phyloP scores from a whole-genome alignment of 2,113 vertebrate genomes.

The Cephalopterus ornatus region DNA sequence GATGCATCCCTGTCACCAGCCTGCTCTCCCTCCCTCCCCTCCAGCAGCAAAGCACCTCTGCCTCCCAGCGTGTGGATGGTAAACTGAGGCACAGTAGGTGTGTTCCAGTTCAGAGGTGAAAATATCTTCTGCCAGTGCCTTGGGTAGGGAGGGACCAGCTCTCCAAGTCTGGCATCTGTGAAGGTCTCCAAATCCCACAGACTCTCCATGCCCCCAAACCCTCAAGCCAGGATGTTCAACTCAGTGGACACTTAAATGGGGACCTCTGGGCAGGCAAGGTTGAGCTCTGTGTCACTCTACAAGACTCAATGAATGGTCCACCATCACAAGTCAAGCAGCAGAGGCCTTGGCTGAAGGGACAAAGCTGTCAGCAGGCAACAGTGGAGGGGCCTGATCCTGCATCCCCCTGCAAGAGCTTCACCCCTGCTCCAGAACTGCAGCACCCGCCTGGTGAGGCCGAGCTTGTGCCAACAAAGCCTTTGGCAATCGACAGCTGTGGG shows the following conservation, averaged over 20 bases:
- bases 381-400: background rate
- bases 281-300: background rate
- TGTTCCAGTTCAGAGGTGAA: background rate
- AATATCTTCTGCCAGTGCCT: background rate
- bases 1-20: background rate
- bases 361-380: accelerated
- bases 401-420: accelerated
- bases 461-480: background rate
- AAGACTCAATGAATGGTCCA: background rate
- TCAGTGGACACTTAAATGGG: accelerated
- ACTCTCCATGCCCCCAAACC: background rate
- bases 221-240: background rate
- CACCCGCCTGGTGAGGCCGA: accelerated
- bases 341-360: background rate
- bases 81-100: background rate
- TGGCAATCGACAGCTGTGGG: background rate
- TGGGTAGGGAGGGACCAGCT: background rate
- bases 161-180: background rate
- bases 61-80: background rate
- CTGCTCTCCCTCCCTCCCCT: background rate
- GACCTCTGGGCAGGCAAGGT: background rate
- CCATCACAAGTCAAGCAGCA: background rate
- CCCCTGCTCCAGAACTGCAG: background rate
- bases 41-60: background rate
- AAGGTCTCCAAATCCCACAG: background rate